A percentile compares a stretch with the other conserved stretches of the same genome.
Conservation (phyloP, 2,113 vertebrate species). For the Charadrius vociferus region DNA sequence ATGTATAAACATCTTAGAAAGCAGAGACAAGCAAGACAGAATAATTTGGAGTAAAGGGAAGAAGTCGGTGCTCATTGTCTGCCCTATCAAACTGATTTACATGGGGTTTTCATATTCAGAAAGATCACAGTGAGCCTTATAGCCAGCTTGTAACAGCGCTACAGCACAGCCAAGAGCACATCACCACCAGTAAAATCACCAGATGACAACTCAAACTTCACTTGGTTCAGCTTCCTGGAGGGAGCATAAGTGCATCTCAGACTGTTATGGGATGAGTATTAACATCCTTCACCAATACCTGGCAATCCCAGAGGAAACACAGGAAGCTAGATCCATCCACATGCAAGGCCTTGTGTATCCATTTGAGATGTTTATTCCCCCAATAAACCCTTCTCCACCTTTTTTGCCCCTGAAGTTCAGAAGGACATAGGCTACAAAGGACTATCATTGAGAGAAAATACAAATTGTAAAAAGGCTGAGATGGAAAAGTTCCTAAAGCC, state of each 20-base stretch:
- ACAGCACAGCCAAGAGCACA: neutral
- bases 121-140: neutral
- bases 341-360: rapidly evolving
- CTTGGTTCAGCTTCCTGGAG: neutral
- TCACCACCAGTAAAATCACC: neutral
- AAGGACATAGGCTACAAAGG: neutral
- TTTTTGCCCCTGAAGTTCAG: neutral
- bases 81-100: neutral
- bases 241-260: neutral
- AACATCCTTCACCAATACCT: neutral
- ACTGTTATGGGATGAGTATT: neutral
- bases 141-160: neutral
- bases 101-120: neutral
- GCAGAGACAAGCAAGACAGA: neutral
- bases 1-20: neutral
- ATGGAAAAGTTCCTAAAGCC: neutral
- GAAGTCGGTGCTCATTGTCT: neutral
- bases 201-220: neutral
- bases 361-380: neutral
- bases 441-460: neutral
- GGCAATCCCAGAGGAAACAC: neutral
- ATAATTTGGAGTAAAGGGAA: neutral
- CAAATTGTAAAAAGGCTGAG: neutral
- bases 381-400: neutral
- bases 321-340: neutral